Conservation (phyloP, 2,113 vertebrate genomes). For the Ageneiosus marmoratus region DNA sequence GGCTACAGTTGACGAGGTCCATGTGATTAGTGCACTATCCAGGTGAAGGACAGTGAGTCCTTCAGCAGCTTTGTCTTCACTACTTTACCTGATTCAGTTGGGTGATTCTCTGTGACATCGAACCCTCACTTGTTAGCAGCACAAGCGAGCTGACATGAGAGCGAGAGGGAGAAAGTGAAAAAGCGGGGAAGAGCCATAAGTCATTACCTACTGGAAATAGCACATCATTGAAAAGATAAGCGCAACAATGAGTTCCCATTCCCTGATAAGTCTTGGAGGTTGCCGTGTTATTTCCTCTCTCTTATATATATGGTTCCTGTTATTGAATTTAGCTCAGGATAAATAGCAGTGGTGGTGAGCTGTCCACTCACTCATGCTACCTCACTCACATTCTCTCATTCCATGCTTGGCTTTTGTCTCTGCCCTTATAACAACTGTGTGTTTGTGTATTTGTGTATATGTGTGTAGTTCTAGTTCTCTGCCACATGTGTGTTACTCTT, state of each 20-base stretch:
- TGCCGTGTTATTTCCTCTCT: conserved; percentile 84
- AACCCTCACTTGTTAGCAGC: conserved; percentile 38
- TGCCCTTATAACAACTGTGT: conserved; percentile 59
- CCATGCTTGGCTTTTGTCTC: conserved; percentile 6
- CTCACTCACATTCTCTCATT: conserved; percentile 3
- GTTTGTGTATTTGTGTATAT: conserved; percentile 15
- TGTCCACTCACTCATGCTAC: conserved; percentile 66
- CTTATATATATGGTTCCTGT: conserved; percentile 87
- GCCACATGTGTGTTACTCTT: background rate
- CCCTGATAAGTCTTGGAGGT: conserved; percentile 84
- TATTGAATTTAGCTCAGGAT: conserved; percentile 92
- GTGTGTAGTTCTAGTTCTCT: background rate
- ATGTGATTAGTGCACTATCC: conserved; percentile 12
- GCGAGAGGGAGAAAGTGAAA: conserved; percentile 43
- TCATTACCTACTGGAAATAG: conserved; percentile 84
- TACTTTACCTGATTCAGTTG: conserved; percentile 38
- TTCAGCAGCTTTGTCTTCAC: conserved; percentile 15
- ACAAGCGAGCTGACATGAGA: conserved; percentile 35
- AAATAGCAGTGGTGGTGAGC: conserved; percentile 69
- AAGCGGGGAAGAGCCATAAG: conserved; percentile 71
- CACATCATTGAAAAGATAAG: conserved; percentile 86
- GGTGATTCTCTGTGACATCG: conserved; percentile 53
- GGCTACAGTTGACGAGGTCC: background rate
- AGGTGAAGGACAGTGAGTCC: conserved; percentile 39
- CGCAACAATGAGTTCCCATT: conserved; percentile 84